These are phyloP conservation scores for Papilio gigon DNA, from an alignment of 2,888 invertebrate species.

Conservation along the genomic window DNA sequence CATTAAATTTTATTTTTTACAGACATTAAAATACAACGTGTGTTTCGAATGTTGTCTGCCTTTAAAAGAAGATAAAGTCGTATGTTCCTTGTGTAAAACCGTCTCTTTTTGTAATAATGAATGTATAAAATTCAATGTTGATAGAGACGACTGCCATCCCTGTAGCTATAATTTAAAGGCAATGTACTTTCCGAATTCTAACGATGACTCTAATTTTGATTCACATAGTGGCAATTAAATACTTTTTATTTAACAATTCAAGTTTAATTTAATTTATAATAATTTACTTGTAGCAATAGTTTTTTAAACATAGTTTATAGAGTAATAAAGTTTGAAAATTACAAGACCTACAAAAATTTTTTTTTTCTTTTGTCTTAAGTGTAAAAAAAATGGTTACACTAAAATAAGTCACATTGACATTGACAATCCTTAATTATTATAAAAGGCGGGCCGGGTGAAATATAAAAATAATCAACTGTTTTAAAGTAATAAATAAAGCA, in stretches of 20 bases:
- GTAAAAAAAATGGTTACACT: not conserved
- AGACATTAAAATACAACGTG: conserved; percentile 65
- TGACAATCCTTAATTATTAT: not conserved
- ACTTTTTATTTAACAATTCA: not conserved
- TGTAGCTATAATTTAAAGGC: conserved; percentile 61
- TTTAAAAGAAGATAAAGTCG: conserved; percentile 53
- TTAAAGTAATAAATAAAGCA: not conserved
- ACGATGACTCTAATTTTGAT: conserved; percentile 18
- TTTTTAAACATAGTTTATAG: too few species aligned
- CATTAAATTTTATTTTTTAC: conserved; percentile 43
- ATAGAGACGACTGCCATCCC: conserved; percentile 62
- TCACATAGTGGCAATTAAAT: not conserved
- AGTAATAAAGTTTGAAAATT: too few species aligned
- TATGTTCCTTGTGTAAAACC: conserved; percentile 60
- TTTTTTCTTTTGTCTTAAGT: not conserved
- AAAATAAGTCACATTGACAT: not conserved
- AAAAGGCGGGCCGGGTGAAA: not conserved
- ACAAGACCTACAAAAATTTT: not conserved
- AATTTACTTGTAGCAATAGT: too few species aligned
- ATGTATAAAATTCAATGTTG: conserved; percentile 61
- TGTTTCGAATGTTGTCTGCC: conserved; percentile 73
- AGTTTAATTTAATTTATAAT: not conserved
- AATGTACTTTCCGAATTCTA: conserved; percentile 52
- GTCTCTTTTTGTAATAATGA: conserved; percentile 64
- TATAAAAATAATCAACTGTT: not conserved